Percentiles rank a stretch among this genome's conserved stretches.
phyloP scores from a whole-genome alignment of 2,113 vertebrate genomes.

The Apteryx owenii region DNA sequence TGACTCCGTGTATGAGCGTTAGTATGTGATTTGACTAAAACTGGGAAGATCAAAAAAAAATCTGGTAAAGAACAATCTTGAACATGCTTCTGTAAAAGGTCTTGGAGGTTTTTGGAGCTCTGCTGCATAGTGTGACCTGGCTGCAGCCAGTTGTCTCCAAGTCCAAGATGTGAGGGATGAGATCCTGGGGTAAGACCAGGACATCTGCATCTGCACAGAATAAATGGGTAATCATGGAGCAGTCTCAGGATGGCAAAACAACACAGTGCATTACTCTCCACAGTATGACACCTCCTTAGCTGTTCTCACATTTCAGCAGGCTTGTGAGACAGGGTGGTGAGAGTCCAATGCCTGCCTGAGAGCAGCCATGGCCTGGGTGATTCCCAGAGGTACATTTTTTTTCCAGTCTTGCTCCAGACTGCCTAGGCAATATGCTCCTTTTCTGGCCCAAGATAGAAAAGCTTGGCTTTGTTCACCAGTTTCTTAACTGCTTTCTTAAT shows the following conservation, averaged over 20 bases:
- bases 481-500: neutral
- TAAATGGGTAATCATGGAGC: neutral
- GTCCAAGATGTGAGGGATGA: neutral
- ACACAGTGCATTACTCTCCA: neutral
- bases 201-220: neutral
- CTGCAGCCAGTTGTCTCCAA: neutral
- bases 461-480: neutral
- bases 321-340: neutral
- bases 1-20: neutral
- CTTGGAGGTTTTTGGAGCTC: neutral
- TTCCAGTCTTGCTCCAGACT: neutral
- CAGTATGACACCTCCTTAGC: neutral
- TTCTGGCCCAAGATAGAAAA: neutral
- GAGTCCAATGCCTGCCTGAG: neutral
- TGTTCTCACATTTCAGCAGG: neutral
- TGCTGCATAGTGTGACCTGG: neutral
- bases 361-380: accelerated
- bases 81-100: neutral
- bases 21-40: neutral
- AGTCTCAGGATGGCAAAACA: neutral
- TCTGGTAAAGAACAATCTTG: neutral
- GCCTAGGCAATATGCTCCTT: neutral
- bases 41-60: neutral
- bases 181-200: neutral
- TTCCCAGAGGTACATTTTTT: neutral